phyloP scores from a whole-genome alignment of 2,797 vertebrate species.

The Alosa sapidissima region DNA sequence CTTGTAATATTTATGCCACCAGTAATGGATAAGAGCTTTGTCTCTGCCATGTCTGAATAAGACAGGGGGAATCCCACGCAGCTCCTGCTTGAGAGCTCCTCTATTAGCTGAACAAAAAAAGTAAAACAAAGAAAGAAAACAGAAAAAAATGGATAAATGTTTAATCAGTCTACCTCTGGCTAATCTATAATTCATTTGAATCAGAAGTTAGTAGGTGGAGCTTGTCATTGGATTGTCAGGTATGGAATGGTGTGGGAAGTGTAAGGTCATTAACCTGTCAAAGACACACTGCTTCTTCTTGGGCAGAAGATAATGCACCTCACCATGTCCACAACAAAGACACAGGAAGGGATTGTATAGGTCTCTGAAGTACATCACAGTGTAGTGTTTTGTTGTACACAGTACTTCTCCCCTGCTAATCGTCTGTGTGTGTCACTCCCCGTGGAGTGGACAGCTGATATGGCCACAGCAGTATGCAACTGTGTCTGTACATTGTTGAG shows the following conservation, averaged over 20 bases:
- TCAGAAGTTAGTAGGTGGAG: slow-evolving; percentile 49
- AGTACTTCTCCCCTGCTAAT: not conserved
- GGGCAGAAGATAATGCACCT: slow-evolving; percentile 57
- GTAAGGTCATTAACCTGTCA: slow-evolving; percentile 60
- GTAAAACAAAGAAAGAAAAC: not conserved
- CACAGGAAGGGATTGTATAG: not conserved
- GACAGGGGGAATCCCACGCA: slow-evolving; percentile 70
- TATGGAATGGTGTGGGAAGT: slow-evolving; percentile 65
- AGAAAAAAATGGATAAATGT: slow-evolving; percentile 63
- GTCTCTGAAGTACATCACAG: slow-evolving; percentile 25
- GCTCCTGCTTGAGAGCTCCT: slow-evolving; percentile 49
- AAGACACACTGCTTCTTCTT: slow-evolving; percentile 54
- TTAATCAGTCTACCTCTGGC: slow-evolving; percentile 64
- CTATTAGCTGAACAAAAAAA: slow-evolving; percentile 53
- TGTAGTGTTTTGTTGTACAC: slow-evolving; percentile 25
- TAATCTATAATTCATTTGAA: slow-evolving; percentile 72
- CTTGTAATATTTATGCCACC: slow-evolving; percentile 71
- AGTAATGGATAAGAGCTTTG: slow-evolving; percentile 59
- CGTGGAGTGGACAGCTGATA: not conserved
- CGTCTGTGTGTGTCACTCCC: not conserved
- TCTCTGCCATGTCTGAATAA: slow-evolving; percentile 57
- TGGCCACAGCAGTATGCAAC: not conserved
- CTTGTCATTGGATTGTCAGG: slow-evolving; percentile 50
- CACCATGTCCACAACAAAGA: slow-evolving; percentile 7
- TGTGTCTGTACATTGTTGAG: not conserved